Percentiles rank a stretch among this genome's conserved stretches.
Evolutionary conservation across 1,140 invertebrate genomes (phyloP).

Genomic region (Sipha flava): DNA sequence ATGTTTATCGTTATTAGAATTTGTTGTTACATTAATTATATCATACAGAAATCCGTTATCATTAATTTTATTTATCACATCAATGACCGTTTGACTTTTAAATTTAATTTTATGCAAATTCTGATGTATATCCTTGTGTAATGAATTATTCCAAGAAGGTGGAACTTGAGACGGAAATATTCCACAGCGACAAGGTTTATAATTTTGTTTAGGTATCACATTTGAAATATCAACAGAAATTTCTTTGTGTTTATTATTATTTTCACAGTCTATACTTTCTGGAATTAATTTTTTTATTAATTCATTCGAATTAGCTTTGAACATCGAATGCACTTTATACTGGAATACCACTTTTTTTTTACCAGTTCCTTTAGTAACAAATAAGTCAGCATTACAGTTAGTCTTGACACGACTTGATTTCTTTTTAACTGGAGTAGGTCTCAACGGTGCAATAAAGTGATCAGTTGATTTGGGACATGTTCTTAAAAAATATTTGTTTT

Average conservation of each 20-base stretch:
- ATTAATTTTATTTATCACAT: background rate
- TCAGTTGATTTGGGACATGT: background rate
- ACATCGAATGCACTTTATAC: background rate
- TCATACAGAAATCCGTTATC: background rate
- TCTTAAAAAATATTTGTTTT: background rate
- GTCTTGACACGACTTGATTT: background rate
- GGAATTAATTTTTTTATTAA: background rate
- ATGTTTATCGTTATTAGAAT: background rate
- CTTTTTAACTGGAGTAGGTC: background rate
- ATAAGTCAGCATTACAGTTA: background rate
- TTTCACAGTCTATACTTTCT: background rate
- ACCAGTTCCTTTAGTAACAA: background rate
- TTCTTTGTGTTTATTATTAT: background rate
- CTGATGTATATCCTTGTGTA: background rate
- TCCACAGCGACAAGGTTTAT: background rate
- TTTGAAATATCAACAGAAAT: background rate
- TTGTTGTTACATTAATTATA: background rate
- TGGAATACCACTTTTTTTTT: background rate
- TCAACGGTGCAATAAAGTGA: background rate
- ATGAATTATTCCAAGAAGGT: background rate
- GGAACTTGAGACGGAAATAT: slow-evolving; percentile 22
- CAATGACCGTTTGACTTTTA: background rate
- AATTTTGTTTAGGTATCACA: background rate
- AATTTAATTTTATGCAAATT: slow-evolving; percentile 7
- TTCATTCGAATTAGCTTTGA: background rate